Evolutionary conservation across 2,113 vertebrate species (phyloP).

Genomic region (Cricetomys ansorgei): DNA sequence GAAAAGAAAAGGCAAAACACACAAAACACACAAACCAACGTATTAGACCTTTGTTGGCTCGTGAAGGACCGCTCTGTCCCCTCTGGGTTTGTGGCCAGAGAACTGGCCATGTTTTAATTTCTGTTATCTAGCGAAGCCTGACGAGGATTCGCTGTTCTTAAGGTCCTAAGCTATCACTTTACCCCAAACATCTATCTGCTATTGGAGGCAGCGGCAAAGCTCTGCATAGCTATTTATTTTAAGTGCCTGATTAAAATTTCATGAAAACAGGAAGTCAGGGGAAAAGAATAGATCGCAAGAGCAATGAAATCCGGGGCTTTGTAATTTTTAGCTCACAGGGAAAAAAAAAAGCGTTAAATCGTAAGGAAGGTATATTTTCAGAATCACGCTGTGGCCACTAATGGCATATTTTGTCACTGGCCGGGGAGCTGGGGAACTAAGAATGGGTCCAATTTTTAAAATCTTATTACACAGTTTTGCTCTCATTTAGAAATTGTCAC

Average conservation of each 20-base stretch:
- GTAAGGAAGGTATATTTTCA: conserved; percentile 88
- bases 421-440: conserved; percentile 79
- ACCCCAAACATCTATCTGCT: conserved; percentile 90
- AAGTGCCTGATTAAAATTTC: conserved; percentile 95
- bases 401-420: conserved; percentile 85
- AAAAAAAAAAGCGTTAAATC: conserved; percentile 81
- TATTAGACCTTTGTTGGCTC: conserved; percentile 28
- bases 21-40: neutral
- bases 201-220: conserved; percentile 88
- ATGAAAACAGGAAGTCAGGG: conserved; percentile 93
- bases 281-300: conserved; percentile 89
- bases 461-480: conserved; percentile 83
- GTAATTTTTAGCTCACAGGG: conserved; percentile 88
- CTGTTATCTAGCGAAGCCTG: conserved; percentile 86
- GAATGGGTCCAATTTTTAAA: conserved; percentile 79
- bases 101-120: conserved; percentile 81
- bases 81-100: conserved; percentile 42
- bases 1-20: neutral
- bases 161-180: conserved; percentile 90
- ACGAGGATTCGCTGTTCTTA: conserved; percentile 89
- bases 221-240: conserved; percentile 93
- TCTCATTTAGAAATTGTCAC: conserved; percentile 83
- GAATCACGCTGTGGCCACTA: conserved; percentile 79
- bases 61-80: neutral
- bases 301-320: conserved; percentile 90